Evolutionary conservation across 2,888 invertebrate species (phyloP).

Genomic region (Leptarthrus brevirostris): DNA sequence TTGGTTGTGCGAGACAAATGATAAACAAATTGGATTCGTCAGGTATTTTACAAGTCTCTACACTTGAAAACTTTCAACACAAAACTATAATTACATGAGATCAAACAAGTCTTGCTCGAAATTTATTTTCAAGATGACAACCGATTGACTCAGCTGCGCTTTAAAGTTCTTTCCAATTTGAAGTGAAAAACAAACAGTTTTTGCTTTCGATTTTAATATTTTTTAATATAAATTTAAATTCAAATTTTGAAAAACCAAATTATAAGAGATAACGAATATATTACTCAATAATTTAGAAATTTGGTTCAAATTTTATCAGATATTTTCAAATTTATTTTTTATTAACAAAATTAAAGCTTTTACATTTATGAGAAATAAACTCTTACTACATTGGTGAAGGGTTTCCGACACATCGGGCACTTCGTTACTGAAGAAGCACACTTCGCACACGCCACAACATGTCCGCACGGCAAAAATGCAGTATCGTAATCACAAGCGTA

Average conservation of each 20-base stretch:
- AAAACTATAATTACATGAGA: not conserved
- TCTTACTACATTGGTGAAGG: conserved; percentile 71
- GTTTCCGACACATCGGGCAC: conserved; percentile 88
- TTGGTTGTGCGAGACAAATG: not conserved
- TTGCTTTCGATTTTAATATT: conserved; percentile 5
- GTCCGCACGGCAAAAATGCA: conserved; percentile 95
- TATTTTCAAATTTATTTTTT: not conserved
- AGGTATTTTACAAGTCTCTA: not conserved
- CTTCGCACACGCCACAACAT: conserved; percentile 90
- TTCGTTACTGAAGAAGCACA: conserved; percentile 88
- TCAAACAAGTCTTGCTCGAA: not conserved
- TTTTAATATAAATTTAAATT: conserved; percentile 1
- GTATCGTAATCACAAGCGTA: conserved; percentile 88
- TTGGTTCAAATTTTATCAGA: not conserved
- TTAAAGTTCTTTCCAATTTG: too few relatives aligned
- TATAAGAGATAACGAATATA: not conserved
- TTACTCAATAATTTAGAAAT: conserved; percentile 19
- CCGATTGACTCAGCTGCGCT: too few relatives aligned
- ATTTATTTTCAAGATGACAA: not conserved
- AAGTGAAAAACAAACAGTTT: conserved; percentile 1
- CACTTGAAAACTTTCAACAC: not conserved
- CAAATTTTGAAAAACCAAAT: not conserved
- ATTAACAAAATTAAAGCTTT: not conserved
- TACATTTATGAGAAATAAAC: conserved; percentile 66
- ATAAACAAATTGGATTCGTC: not conserved